Percentiles rank a stretch among this genome's conserved stretches.
These are phyloP conservation scores for Drosophila prosaltans DNA, from an alignment of 1,140 invertebrate species.

Conservation along the genomic window DNA sequence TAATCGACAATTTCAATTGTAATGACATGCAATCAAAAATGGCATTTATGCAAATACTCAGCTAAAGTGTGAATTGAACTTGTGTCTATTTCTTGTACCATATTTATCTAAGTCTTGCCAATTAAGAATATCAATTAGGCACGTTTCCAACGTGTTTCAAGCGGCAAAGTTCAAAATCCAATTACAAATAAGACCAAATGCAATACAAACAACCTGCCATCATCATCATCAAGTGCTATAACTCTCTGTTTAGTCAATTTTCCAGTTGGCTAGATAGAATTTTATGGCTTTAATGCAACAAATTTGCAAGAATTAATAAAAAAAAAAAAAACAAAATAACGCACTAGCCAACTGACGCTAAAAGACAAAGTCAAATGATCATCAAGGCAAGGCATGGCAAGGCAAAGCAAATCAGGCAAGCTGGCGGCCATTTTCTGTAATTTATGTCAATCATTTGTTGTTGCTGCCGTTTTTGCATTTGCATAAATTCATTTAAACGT, in stretches of 20 bases:
- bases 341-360: constrained; percentile 35
- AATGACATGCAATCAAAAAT: constrained; percentile 60
- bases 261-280: constrained; percentile 56
- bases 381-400: constrained; percentile 26
- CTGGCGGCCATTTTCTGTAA: constrained; percentile 52
- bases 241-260: constrained; percentile 50
- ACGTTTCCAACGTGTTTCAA: constrained; percentile 50
- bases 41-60: constrained; percentile 66
- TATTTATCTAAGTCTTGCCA: constrained; percentile 37
- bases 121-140: constrained; percentile 65
- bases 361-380: constrained; percentile 43
- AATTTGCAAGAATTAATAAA: constrained; percentile 38
- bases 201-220: constrained; percentile 36
- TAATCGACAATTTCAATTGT: constrained; percentile 39
- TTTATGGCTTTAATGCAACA: constrained; percentile 18
- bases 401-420: constrained; percentile 3
- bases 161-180: constrained; percentile 59
- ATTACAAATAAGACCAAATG: constrained; percentile 48
- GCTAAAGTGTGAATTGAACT: constrained; percentile 69
- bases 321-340: constrained; percentile 30
- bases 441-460: constrained; percentile 74
- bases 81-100: constrained; percentile 24
- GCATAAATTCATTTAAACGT: constrained; percentile 44
- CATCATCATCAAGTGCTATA: constrained; percentile 26
- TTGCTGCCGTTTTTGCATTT: constrained; percentile 45